Evolutionary conservation across 1,140 invertebrate species (phyloP), one percentile per base, ranked within the genome.

Genomic region (Drosophila nikananu): DNA sequence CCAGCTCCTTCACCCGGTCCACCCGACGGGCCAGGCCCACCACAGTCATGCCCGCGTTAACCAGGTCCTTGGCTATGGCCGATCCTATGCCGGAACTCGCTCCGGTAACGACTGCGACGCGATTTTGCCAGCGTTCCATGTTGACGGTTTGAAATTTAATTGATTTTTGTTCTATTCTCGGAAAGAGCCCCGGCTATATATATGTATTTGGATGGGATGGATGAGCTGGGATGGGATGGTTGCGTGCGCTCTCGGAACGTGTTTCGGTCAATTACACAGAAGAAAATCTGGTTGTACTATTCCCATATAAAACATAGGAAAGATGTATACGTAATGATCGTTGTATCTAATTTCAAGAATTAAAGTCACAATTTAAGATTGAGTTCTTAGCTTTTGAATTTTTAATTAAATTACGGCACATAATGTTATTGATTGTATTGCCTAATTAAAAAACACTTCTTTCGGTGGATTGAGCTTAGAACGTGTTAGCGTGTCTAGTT

Each of bases 71-170:
- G 15, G 94, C 94, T n/a, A 95, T 93, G 2, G 93, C 94, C 0
- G 94, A 94, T 0, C 96, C 96, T 23, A 97, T 97, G 0, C 96
- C 96, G 2, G 94, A 93, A 67, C 95, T 96, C 1, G 96, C 96
- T 0, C 96, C 96, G 1, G 96, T 97, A 17, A 97, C 95, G 15
- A 97, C 94, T 2, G 95, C 96, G 0, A 96, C 94, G 66, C 95
- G 95, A 59, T 95, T 95, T 2, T 64, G 67, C 95, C 96, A 96
- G 21, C 94, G 93, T 27, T 96, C 95, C 96, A 96, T 96, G 63
- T 63, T 66, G 21, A 10, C 25, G 8, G 63, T 30, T 66, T 25
- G 8, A 23, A 19, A 67, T 12, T 15, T 32, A 13, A 27, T 21
- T 23, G 48, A 25, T 32, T 30, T 23, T 54, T 44, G 9, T 12